Evolutionary conservation across 2,888 invertebrate species (phyloP), one percentile per base, ranked within the genome.

Genomic region (Cryptus armator): DNA sequence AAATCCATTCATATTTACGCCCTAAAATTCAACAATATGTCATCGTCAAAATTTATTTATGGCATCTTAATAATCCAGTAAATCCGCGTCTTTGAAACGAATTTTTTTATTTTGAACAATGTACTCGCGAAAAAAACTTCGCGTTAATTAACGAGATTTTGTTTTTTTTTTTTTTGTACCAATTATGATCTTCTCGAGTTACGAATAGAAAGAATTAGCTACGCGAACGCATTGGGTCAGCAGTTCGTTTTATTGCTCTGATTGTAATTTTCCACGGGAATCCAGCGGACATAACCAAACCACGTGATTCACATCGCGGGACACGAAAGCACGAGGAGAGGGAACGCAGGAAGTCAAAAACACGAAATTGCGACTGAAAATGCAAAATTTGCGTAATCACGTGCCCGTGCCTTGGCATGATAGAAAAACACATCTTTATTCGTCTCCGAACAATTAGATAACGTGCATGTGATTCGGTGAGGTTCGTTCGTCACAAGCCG

Each of bases 401-500:
- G 29, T 29, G 46, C 37, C 43, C 62, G 74, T 62, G 74, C 1
- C 56, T 72, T 59, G 72, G 72, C 72, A 72, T 14, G 56, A 44
- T 59, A 43, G 16, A 72, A 72, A 29, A 62, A 32, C 14, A 29
- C 32, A 6, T 5, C 32, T 14, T 2, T 29, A 14, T 32, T 46
- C 44, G 19, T 67, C 46, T 46, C 19, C 12, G 19, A 51, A 16
- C 77, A 74, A 81, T 84, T 84, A 84, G 84, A 81, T 81, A 84
- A 84, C 81, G 72, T 68, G 67, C 84, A 77, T 84, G 84, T 81
- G 84, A 84, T 81, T 62, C 43, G 62, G 2, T n/a, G 51, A 29
- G 9, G 24, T n/a, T 10, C 56, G 44, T 62, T 64, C 64, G 74
- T 64, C 64, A 37, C 37, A 32, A 44, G 46, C 46, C 64, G 44